Evolutionary conservation across 2,113 vertebrate genomes (phyloP).

Genomic region (Scatophagus argus): DNA sequence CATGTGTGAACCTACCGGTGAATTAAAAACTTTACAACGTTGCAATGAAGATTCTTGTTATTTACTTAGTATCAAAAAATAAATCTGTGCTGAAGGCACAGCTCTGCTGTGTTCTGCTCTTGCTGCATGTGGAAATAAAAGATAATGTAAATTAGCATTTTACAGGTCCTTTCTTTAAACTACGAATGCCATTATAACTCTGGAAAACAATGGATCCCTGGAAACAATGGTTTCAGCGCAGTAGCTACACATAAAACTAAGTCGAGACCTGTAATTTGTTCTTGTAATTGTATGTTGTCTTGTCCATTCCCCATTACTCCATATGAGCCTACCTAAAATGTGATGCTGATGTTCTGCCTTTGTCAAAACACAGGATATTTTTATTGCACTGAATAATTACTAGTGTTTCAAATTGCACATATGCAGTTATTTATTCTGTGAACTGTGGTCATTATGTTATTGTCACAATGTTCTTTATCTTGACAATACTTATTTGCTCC

Average conservation of each 20-base stretch:
- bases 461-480: conserved; percentile 55
- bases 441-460: conserved; percentile 45
- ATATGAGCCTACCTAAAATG: conserved; percentile 11
- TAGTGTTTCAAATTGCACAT: conserved; percentile 42
- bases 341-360: conserved; percentile 34
- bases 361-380: conserved; percentile 36
- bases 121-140: conserved; percentile 37
- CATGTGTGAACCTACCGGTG: conserved; percentile 5
- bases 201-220: conserved; percentile 57
- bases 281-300: conserved; percentile 66
- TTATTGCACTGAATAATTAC: conserved; percentile 57
- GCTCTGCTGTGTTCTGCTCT: not conserved
- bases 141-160: conserved; percentile 52
- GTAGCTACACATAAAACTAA: conserved; percentile 49
- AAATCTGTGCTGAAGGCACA: not conserved
- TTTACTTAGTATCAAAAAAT: not conserved
- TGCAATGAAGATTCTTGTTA: not conserved
- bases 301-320: conserved; percentile 36
- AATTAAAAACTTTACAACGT: conserved; percentile 17
- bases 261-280: conserved; percentile 64
- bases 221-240: conserved; percentile 49
- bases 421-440: conserved; percentile 52
- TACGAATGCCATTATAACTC: conserved; percentile 45
- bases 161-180: conserved; percentile 42
- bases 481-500: conserved; percentile 56